Evolutionary conservation across 1,140 invertebrate species (phyloP), one percentile per base, ranked within the genome.

Genomic region (Bacillus rossius): DNA sequence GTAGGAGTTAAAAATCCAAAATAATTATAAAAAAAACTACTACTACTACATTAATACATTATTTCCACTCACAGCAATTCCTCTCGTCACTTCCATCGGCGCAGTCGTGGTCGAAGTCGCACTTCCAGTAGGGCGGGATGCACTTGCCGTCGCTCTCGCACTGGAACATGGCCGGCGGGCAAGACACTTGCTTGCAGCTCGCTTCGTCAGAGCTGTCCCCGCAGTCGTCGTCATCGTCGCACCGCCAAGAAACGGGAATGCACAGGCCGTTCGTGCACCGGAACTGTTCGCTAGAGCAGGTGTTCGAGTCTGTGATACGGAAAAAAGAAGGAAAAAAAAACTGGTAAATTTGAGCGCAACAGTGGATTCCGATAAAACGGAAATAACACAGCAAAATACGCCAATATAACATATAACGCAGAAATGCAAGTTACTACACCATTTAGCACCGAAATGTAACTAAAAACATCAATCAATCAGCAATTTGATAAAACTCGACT

Each of bases 41-140:
- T n/a, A n/a, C n/a, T n/a, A n/a, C n/a, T n/a, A n/a, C n/a, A n/a
- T n/a, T n/a, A n/a, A n/a, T n/a, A n/a, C n/a, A n/a, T n/a, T n/a
- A 16, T 10, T 2, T 50, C 25, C 5, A 61, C 60, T 64, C 38
- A 57, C 53, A 37, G 57, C 83, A 84, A 64, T 78, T 64, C 17
- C 69, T 61, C 65, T 85, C 83, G 63, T 85, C 83, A 3, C 77
- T 79, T 55, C 76, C 76, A 56, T 84, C 83, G 0, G 74, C 68
- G 60, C 87, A 91, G 66, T 89, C 86, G 53, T 81, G 79, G 40
- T 87, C 84, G 3, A 82, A 80, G 67, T 86, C 83, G 65, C 84
- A 87, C 19, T 76, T 72, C 87, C 87, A 91, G 14, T 82, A 81
- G 22, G 74, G 79, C 0, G 85, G 83, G 45, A 94, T 90, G 65